Evolutionary conservation across 2,888 invertebrate genomes (phyloP).

Genomic region (Chironomus tentans): DNA sequence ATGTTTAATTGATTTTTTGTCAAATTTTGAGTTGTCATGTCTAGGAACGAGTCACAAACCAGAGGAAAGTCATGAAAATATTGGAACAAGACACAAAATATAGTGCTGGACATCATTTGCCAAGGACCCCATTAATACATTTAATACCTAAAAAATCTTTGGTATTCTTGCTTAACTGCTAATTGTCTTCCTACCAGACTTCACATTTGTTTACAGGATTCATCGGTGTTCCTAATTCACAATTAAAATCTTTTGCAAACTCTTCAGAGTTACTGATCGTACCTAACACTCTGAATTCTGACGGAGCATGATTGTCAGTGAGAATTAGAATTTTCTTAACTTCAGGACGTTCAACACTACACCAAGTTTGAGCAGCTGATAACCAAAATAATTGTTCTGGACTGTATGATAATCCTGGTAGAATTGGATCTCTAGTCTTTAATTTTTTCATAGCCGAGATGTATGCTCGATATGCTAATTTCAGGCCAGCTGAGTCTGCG

Average conservation of each 20-base stretch:
- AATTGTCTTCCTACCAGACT: constrained; percentile 19
- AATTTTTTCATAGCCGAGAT: background rate
- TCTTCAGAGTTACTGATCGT: constrained; percentile 24
- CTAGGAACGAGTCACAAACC: too few relatives aligned
- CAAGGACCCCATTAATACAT: too few relatives aligned
- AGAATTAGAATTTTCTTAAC: constrained; percentile 21
- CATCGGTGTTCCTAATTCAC: constrained; percentile 18
- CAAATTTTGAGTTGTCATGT: too few relatives aligned
- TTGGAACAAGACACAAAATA: too few relatives aligned
- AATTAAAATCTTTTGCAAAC: constrained; percentile 28
- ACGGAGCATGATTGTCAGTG: constrained; percentile 23
- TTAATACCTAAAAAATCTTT: background rate
- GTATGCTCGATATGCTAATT: constrained; percentile 43
- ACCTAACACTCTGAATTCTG: constrained; percentile 25
- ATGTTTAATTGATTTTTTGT: too few relatives aligned
- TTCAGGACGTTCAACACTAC: constrained; percentile 23
- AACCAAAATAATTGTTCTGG: constrained; percentile 28
- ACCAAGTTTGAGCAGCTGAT: constrained; percentile 28
- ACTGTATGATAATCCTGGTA: constrained; percentile 26
- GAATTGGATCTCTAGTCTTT: background rate
- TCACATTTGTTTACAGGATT: constrained; percentile 27
- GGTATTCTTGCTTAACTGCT: background rate
- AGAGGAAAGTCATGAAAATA: too few relatives aligned
- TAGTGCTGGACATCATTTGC: too few relatives aligned
- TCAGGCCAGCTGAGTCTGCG: constrained; percentile 48